Evolutionary conservation across 2,888 invertebrate species (phyloP), one percentile per base, ranked within the genome.

Genomic region (Catocala nupta): DNA sequence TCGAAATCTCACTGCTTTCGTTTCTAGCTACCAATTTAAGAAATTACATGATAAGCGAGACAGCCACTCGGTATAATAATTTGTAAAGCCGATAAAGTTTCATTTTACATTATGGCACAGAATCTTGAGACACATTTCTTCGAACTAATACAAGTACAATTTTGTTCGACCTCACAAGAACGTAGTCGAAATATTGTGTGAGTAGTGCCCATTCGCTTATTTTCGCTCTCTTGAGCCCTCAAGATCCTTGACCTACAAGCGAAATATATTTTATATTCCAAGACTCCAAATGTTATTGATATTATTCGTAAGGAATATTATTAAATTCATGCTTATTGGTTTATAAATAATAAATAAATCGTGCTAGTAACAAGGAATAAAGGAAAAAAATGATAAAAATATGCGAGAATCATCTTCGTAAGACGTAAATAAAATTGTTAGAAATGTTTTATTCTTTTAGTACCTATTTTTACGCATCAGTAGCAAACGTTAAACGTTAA

Each of bases 221-320:
- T 63, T 65, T 70, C 71, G 70, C 74, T 68, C 71, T 59, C 71
- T 70, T 68, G 70, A 76, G 69, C 65, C 55, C 36, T 57, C 55
- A 59, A 65, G 73, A 75, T 68, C 69, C 77, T 80, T 79, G 75
- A 75, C 74, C 74, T 71, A 68, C 53, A 59, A 68, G 50, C 55
- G 62, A 73, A 70, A 72, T 74, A 66, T 66, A 74, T 68, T 67
- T 73, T 62, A 64, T 73, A 71, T 73, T 70, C 62, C 55, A 63
- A 70, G 51, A 72, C 63, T 56, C 60, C 58, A 67, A 68, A 56
- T 58, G 52, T 59, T 77, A 80, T 73, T 65, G 77, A 75, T 67
- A 47, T 56, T 73, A 69, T 76, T 65, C 36, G 44, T 44, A 55
- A 25, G 13, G 48, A 70, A 70, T 73, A 67, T 70, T 63, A 50